phyloP scores from a whole-genome alignment of 2,113 vertebrate species.

The Burhinus oedicnemus region DNA sequence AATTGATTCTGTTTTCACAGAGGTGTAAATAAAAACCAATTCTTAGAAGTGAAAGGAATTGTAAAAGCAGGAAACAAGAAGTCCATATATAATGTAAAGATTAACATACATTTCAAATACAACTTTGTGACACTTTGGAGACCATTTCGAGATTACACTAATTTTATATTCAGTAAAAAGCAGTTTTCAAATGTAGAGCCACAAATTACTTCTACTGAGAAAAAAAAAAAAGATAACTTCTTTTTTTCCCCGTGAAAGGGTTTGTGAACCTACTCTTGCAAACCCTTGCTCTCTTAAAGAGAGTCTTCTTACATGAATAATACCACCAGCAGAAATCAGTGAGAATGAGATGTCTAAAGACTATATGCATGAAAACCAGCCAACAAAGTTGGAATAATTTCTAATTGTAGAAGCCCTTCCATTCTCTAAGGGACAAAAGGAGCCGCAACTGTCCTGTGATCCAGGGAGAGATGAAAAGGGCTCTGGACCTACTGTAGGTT shows the following conservation, averaged over 20 bases:
- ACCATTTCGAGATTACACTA: slow-evolving; percentile 6
- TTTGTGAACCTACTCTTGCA: background rate
- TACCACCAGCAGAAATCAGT: background rate
- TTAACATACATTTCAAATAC: slow-evolving; percentile 44
- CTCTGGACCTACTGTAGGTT: background rate
- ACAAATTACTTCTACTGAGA: background rate
- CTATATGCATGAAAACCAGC: background rate
- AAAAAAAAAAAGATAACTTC: background rate
- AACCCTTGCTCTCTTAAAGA: background rate
- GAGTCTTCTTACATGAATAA: background rate
- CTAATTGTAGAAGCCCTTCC: background rate
- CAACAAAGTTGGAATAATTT: background rate
- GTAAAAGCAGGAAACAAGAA: background rate
- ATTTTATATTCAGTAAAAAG: slow-evolving; percentile 36
- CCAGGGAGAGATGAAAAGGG: background rate
- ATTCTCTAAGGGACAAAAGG: background rate
- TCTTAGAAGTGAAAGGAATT: background rate
- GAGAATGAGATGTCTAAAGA: background rate
- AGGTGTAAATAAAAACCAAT: slow-evolving; percentile 44
- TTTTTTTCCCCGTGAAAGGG: background rate
- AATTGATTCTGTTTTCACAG: slow-evolving; percentile 34
- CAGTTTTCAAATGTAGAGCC: slow-evolving; percentile 9
- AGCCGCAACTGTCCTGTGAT: accelerated
- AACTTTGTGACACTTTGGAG: slow-evolving; percentile 28
- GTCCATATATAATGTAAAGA: background rate